A percentile compares a stretch with the other conserved stretches of the same genome.
These are phyloP conservation scores for Sebastes trivittatus DNA, from an alignment of 2,797 vertebrate genomes.

Conservation along the genomic window DNA sequence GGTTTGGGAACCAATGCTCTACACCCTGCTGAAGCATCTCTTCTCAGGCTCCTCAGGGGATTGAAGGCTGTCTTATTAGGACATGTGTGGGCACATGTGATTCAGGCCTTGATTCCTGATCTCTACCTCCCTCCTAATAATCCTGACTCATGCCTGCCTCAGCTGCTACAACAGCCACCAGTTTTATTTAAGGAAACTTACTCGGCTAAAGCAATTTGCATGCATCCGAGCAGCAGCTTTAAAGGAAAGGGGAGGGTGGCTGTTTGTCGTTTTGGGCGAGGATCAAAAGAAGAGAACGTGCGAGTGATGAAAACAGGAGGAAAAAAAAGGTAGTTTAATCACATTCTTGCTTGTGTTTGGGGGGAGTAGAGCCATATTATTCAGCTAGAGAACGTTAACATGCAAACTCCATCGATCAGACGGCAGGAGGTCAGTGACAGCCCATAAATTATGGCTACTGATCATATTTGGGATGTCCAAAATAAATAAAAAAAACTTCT, in stretches of 20 bases:
- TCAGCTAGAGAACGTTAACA: slow-evolving; percentile 29
- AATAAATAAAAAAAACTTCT: slow-evolving; percentile 24
- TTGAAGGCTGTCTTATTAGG: slow-evolving; percentile 23
- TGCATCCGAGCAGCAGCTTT: slow-evolving; percentile 24
- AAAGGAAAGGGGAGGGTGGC: neutral
- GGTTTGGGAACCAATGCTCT: neutral
- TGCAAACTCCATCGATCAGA: slow-evolving; percentile 39
- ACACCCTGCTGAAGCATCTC: slow-evolving; percentile 29
- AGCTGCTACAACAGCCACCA: slow-evolving; percentile 54
- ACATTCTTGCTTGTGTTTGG: neutral
- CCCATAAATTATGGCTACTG: slow-evolving; percentile 27
- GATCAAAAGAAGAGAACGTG: slow-evolving; percentile 35
- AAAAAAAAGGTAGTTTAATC: slow-evolving; percentile 24
- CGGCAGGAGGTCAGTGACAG: slow-evolving; percentile 20
- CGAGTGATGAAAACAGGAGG: slow-evolving; percentile 5
- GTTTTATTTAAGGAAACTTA: slow-evolving; percentile 57
- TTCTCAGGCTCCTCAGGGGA: slow-evolving; percentile 3
- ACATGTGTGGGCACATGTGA: slow-evolving; percentile 20
- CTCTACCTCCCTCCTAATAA: slow-evolving; percentile 21
- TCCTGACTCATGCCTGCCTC: slow-evolving; percentile 32
- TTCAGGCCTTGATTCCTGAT: slow-evolving; percentile 28
- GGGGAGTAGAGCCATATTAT: neutral
- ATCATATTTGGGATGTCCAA: slow-evolving; percentile 42
- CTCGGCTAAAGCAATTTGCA: slow-evolving; percentile 14
- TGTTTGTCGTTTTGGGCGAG: slow-evolving; percentile 37